Conservation (phyloP, 2,113 vertebrate species). For the Austrofundulus limnaeus region DNA sequence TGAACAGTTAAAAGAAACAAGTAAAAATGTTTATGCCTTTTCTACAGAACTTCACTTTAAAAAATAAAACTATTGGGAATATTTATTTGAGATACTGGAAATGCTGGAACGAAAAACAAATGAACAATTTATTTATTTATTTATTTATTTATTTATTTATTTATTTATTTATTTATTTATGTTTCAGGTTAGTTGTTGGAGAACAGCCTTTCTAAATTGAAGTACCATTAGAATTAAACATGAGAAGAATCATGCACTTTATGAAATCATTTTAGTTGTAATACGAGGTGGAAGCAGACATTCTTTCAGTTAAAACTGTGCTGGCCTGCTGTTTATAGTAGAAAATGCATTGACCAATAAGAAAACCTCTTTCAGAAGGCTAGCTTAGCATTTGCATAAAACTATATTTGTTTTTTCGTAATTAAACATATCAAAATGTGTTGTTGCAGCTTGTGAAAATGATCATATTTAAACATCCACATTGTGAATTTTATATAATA, state of each 20-base stretch:
- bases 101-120: too few relatives aligned
- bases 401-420: constrained; percentile 7
- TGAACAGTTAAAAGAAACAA: too few relatives aligned
- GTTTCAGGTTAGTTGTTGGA: constrained; percentile 48
- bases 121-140: too few relatives aligned
- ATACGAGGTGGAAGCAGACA: constrained; percentile 62
- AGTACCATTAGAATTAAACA: constrained; percentile 19
- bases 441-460: neutral
- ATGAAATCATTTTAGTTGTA: constrained; percentile 25
- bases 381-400: constrained; percentile 60
- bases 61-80: too few relatives aligned
- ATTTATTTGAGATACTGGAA: too few relatives aligned
- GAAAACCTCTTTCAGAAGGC: constrained; percentile 58
- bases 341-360: constrained; percentile 57
- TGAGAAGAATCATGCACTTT: neutral
- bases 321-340: too few relatives aligned
- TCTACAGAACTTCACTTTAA: too few relatives aligned
- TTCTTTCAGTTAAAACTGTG: constrained; percentile 54
- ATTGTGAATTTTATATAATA: constrained; percentile 45
- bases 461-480: constrained; percentile 42
- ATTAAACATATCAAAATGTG: neutral
- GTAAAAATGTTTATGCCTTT: too few relatives aligned
- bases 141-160: too few relatives aligned
- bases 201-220: constrained; percentile 32
- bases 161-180: too few relatives aligned